These are phyloP conservation scores for Tretioscincus oriximinensis DNA, from an alignment of 2,113 vertebrate species.

Conservation along the genomic window DNA sequence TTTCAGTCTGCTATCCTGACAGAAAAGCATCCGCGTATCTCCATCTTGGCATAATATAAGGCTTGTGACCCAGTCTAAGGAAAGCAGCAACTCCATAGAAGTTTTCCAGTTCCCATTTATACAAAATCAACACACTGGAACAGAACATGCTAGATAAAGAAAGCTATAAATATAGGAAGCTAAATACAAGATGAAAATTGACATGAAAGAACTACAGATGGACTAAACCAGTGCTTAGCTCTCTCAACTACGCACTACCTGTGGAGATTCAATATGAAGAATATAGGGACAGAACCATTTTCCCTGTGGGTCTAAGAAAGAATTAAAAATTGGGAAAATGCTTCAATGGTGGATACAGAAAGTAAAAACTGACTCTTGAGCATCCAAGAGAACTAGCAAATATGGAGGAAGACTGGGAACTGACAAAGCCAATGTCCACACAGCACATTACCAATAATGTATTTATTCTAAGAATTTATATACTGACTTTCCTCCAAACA, in stretches of 20 bases:
- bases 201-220: too few relatives aligned
- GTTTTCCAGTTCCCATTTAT: not conserved
- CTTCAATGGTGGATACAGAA: not conserved
- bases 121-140: too few relatives aligned
- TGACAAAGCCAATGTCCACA: not conserved
- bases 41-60: not conserved
- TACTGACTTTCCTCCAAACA: not conserved
- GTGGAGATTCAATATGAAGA: too few relatives aligned
- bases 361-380: not conserved
- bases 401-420: not conserved
- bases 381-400: not conserved
- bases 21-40: not conserved
- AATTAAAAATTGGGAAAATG: not conserved
- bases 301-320: not conserved
- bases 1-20: not conserved
- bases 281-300: too few relatives aligned
- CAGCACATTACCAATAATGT: not conserved
- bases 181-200: not conserved
- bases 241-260: too few relatives aligned
- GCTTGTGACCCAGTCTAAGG: not conserved
- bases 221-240: too few relatives aligned
- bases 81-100: not conserved
- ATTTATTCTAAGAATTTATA: not conserved
- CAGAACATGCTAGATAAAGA: not conserved
- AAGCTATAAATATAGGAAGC: not conserved